Base-by-base conservation (phyloP, 2,797 vertebrate genomes). In the Falco naumanni region DNA sequence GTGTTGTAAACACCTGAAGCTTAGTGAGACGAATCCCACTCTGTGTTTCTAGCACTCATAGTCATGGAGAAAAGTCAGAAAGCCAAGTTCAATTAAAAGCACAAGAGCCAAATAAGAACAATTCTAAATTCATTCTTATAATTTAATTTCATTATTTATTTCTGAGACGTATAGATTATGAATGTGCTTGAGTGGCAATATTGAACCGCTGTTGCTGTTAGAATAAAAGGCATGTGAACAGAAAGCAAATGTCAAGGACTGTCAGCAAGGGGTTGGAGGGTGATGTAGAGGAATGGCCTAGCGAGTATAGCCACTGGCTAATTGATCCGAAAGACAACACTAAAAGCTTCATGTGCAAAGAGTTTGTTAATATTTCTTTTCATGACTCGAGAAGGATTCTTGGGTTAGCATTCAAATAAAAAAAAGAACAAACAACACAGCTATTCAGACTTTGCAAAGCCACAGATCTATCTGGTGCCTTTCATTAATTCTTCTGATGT, bases 161-260 rank as follows among this genome's bases (percentile, higher is more conserved):
- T 72, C 9, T 60, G 71, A 77, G 70, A 25, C 12, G 28, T n/a
- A 22, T 7, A 37, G 31, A 22, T 68, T 34, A 57, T 34, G 45
- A 71, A 16, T 39, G 11, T 31, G 61, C 57, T 81, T 25, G 29
- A 15, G 2, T 37, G 57, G 50, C 64, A 64, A 2, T 21, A 68
- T 0, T 13, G 87, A 48, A 18, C n/a, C 1, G 0, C 61, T 26
- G 76, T 11, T 51, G 61, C 15, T 69, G 12, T 34, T 18, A 74
- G 84, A 69, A 72, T 43, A 61, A 78, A 63, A 85, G 50, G 60
- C 81, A 48, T 87, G 57, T 70, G 81, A 71, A 77, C 79, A 82
- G 90, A 84, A 84, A 76, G 78, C 95, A 95, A 64, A 84, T 88
- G 91, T 95, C 96, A 97, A 94, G 93, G 96, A 57, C 95, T 57